Evolutionary conservation across 1,140 invertebrate genomes (phyloP).

Genomic region (Colletes latitarsis): DNA sequence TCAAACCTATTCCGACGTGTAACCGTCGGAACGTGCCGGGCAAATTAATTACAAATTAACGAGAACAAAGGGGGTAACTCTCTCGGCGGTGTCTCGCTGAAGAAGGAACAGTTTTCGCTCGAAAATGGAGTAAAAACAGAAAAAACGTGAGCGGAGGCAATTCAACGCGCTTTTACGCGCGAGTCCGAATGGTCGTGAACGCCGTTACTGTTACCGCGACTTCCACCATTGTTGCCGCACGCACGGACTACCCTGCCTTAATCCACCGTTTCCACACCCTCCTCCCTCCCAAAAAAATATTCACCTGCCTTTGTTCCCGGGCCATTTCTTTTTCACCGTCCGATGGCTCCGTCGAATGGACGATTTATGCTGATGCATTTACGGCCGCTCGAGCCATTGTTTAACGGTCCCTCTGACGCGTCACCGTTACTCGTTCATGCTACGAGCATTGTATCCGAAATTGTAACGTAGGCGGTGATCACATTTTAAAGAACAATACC

Average conservation of each 20-base stretch:
- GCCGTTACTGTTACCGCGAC: slow-evolving; percentile 12
- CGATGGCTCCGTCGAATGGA: slow-evolving; percentile 26
- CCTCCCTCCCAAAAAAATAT: background rate
- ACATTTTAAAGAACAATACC: background rate
- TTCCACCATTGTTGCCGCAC: slow-evolving; percentile 5
- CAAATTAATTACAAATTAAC: slow-evolving; percentile 43
- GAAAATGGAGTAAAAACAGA: slow-evolving; percentile 20
- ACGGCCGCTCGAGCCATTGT: slow-evolving; percentile 28
- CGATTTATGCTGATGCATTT: slow-evolving; percentile 54
- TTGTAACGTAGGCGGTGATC: slow-evolving; percentile 19
- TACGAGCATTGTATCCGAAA: slow-evolving; percentile 11
- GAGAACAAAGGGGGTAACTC: background rate
- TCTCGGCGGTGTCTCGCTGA: background rate
- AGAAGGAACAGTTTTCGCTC: slow-evolving; percentile 2
- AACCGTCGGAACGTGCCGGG: background rate
- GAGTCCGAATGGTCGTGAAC: slow-evolving; percentile 9
- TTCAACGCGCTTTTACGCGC: slow-evolving; percentile 28
- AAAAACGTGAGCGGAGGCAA: slow-evolving; percentile 6
- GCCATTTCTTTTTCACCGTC: background rate
- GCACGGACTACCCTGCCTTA: slow-evolving; percentile 5
- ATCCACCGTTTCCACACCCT: slow-evolving; percentile 1
- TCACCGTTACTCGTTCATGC: background rate
- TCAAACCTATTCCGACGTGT: background rate
- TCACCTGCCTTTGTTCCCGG: background rate
- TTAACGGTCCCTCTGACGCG: slow-evolving; percentile 4